Percentiles rank a stretch among this genome's conserved stretches.
These are phyloP conservation scores for Sussaba pulchella DNA, from an alignment of 2,888 invertebrate species.

Conservation along the genomic window DNA sequence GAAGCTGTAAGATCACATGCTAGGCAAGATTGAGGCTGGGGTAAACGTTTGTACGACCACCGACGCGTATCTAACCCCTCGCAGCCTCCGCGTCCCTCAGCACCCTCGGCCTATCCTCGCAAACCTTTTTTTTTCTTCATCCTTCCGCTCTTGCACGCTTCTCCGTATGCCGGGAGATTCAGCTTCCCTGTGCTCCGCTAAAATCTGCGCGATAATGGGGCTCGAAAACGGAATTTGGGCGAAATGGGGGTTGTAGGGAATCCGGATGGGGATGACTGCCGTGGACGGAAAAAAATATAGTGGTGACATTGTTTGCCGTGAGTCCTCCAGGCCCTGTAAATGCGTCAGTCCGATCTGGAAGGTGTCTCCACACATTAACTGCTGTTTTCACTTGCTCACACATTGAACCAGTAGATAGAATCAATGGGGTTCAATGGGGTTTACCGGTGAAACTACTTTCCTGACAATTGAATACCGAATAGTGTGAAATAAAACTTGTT, in stretches of 20 bases:
- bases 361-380: background rate
- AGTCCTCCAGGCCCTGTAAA: slow-evolving; percentile 3
- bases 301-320: slow-evolving; percentile 13
- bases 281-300: slow-evolving; percentile 3
- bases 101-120: slow-evolving; percentile 63
- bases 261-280: slow-evolving; percentile 1
- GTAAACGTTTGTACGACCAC: slow-evolving; percentile 78
- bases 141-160: slow-evolving; percentile 28
- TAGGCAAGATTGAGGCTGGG: slow-evolving; percentile 79
- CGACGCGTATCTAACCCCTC: slow-evolving; percentile 59
- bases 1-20: slow-evolving; percentile 76
- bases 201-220: slow-evolving; percentile 78
- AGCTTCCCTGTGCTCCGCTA: slow-evolving; percentile 71
- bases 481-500: background rate
- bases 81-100: slow-evolving; percentile 46
- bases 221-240: slow-evolving; percentile 48
- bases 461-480: background rate
- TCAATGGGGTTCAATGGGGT: background rate
- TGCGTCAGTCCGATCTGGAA: too few relatives aligned
- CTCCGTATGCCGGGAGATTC: slow-evolving; percentile 49
- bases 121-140: slow-evolving; percentile 36
- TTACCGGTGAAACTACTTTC: background rate
- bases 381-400: background rate
- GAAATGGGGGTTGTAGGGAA: slow-evolving; percentile 32
- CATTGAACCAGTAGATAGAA: background rate